Conservation (phyloP, 2,113 vertebrate genomes). For the Seriola aureovittata region DNA sequence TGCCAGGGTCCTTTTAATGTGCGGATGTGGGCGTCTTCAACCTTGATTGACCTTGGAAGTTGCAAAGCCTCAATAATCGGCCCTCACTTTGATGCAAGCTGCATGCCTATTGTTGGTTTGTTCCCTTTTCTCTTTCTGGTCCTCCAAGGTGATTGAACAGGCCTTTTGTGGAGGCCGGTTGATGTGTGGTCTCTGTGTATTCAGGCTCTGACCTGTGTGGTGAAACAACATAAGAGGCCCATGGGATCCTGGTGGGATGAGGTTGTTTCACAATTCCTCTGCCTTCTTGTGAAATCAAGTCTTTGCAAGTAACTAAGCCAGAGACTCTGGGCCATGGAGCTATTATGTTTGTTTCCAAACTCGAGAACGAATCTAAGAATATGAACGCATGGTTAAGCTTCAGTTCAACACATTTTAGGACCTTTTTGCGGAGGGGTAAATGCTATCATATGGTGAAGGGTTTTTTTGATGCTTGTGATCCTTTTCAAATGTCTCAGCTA, state of each 20-base stretch:
- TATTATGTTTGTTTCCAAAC: constrained; percentile 6
- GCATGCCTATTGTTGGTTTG: constrained; percentile 29
- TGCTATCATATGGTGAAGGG: background rate
- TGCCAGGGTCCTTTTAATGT: constrained; percentile 48
- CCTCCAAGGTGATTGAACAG: constrained; percentile 48
- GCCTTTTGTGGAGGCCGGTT: constrained; percentile 35
- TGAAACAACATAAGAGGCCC: constrained; percentile 42
- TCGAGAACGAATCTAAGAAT: background rate
- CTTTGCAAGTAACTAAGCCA: constrained; percentile 28
- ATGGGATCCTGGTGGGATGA: constrained; percentile 52
- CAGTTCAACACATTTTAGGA: constrained; percentile 1
- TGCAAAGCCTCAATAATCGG: constrained; percentile 45
- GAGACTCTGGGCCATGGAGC: background rate
- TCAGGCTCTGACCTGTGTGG: constrained; percentile 30
- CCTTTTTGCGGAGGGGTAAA: background rate
- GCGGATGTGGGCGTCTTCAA: constrained; percentile 60
- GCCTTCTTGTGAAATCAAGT: constrained; percentile 53
- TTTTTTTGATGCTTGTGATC: background rate
- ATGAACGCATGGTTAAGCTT: background rate
- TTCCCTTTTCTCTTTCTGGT: constrained; percentile 35
- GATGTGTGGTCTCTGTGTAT: constrained; percentile 45
- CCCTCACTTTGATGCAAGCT: constrained; percentile 52
- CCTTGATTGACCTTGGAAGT: constrained; percentile 41
- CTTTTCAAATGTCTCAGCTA: constrained; percentile 5
- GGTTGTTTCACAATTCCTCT: constrained; percentile 45